Base-by-base conservation (phyloP, 1,140 invertebrate species). In the Drosophila prosaltans region DNA sequence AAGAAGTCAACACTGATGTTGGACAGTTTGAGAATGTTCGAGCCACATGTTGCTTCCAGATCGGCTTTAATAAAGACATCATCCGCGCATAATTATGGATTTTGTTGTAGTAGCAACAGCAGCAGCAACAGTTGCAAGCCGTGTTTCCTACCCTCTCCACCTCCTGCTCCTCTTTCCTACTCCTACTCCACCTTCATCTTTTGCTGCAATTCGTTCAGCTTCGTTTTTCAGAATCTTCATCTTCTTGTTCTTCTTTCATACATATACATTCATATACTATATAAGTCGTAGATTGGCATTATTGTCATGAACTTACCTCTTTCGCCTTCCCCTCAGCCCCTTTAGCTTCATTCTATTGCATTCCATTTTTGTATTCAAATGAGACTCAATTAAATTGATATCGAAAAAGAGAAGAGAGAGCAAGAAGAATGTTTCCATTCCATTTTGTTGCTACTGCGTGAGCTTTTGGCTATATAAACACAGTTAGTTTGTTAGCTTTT, bases 251-350 rank as follows among this genome's bases (percentile, higher is more conserved):
- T 69, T 74, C 70, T 78, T 26, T 26, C 45, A 10, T 48, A 48
- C 2, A 24, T 26, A 48, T 26, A 51, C 8, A 10, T 8, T 2
- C 8, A 80, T 90, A 89, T 26, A 51, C 21, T 10, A 26, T 51
- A 80, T 90, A 89, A 89, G 84, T 90, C 84, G 84, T 89, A 89
- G 84, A 89, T 89, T 89, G 84, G 84, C 85, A 89, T 89, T 89
- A 90, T 89, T 89, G 84, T 89, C 84, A 89, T 82, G 72, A 72
- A 55, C 75, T 43, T 70, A 60, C 69, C 69, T 74, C 39, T 43
- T 54, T 65, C 45, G 58, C 58, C 55, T 60, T 65, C 63, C 59
- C 21, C 63, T 48, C 65, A 78, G 21, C 28, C 41, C 69, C 59
- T 54, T 16, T 63, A 41, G 74, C 72, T 69, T 65, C 77, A 89